phyloP scores from a whole-genome alignment of 2,888 invertebrate species.

The Beris chalybata region DNA sequence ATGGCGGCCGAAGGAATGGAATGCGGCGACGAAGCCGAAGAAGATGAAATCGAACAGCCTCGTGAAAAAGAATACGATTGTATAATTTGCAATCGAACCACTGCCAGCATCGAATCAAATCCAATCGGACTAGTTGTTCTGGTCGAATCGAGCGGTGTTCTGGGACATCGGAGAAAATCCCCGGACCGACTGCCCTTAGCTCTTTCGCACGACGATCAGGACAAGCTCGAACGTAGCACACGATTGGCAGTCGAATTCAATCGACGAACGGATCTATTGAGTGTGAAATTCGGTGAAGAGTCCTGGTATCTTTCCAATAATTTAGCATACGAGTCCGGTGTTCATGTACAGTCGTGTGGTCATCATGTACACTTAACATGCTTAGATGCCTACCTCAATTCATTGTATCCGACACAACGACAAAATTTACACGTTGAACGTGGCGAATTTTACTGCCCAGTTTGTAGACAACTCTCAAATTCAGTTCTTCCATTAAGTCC shows the following conservation, averaged over 20 bases:
- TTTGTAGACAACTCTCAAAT: constrained; percentile 90
- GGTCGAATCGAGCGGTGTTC: constrained; percentile 82
- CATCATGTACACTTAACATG: constrained; percentile 96
- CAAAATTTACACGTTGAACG: constrained; percentile 73
- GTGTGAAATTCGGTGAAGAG: constrained; percentile 75
- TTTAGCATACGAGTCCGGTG: constrained; percentile 87
- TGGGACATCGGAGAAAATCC: constrained; percentile 70
- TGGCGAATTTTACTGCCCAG: constrained; percentile 92
- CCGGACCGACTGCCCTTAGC: constrained; percentile 59
- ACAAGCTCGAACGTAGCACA: constrained; percentile 61
- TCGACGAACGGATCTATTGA: constrained; percentile 74
- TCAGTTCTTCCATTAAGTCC: constrained; percentile 84
- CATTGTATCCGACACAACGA: constrained; percentile 77
- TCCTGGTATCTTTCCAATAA: constrained; percentile 80
- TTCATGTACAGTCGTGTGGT: constrained; percentile 93
- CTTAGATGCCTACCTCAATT: constrained; percentile 85
- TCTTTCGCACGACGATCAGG: constrained; percentile 67
- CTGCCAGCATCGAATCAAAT: constrained; percentile 78
- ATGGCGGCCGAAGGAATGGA: constrained; percentile 66
- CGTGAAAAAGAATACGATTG: constrained; percentile 83
- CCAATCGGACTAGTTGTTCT: constrained; percentile 89
- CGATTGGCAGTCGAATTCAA: constrained; percentile 76
- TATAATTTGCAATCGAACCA: constrained; percentile 91
- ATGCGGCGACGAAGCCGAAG: constrained; percentile 63
- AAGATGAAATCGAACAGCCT: constrained; percentile 62